Conservation (phyloP, 2,113 vertebrate genomes). For the Malurus melanocephalus region DNA sequence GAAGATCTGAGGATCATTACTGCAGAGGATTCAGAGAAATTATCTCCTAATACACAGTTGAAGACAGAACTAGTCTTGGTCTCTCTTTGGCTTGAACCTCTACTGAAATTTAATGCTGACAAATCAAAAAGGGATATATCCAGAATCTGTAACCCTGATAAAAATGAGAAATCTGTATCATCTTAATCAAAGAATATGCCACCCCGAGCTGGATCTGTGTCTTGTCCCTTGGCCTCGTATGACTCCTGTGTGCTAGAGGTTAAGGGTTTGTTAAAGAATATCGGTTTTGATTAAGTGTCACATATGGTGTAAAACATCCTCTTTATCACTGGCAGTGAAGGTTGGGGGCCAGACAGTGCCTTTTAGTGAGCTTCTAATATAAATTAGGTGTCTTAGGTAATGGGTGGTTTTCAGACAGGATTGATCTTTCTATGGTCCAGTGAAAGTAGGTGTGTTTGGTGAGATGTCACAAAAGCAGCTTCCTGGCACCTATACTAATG, state of each 20-base stretch:
- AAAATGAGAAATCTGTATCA: constrained; percentile 72
- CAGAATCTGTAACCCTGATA: constrained; percentile 72
- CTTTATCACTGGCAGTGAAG: constrained; percentile 76
- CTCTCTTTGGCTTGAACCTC: constrained; percentile 72
- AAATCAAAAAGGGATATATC: constrained; percentile 75
- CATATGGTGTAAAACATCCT: constrained; percentile 74
- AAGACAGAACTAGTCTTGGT: constrained; percentile 70
- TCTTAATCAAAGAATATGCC: constrained; percentile 79
- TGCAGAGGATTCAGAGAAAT: constrained; percentile 73
- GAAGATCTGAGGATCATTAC: constrained; percentile 68
- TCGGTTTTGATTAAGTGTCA: constrained; percentile 82
- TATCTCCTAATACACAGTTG: constrained; percentile 60
- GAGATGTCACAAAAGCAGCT: constrained; percentile 69
- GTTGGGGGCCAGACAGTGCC: constrained; percentile 66
- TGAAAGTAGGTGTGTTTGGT: constrained; percentile 63
- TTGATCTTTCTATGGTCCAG: constrained; percentile 74
- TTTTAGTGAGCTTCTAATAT: constrained; percentile 74
- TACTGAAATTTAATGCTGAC: constrained; percentile 77
- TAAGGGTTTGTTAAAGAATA: constrained; percentile 81
- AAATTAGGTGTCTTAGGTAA: constrained; percentile 80
- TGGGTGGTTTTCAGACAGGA: constrained; percentile 72
- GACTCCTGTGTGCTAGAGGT: constrained; percentile 69
- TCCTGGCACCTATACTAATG: constrained; percentile 73
- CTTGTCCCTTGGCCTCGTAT: constrained; percentile 71
- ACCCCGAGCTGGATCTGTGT: constrained; percentile 67